phyloP scores from a whole-genome alignment of 2,797 vertebrate genomes.

The Saguinus oedipus region DNA sequence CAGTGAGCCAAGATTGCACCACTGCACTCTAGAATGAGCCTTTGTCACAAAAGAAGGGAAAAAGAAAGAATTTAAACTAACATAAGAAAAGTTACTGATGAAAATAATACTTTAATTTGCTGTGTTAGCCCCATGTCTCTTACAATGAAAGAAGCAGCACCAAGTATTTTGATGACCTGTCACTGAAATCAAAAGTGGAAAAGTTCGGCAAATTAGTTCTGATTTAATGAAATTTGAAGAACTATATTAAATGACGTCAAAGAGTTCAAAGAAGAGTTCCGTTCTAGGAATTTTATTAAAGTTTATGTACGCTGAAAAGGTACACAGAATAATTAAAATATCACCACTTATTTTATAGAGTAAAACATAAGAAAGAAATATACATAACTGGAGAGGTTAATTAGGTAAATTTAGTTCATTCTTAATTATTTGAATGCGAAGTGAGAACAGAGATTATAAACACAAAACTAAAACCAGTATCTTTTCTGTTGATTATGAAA shows the following conservation, averaged over 20 bases:
- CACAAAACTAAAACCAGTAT: neutral
- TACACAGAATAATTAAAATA: constrained; percentile 65
- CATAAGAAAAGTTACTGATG: neutral
- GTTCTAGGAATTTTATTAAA: constrained; percentile 57
- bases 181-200: constrained; percentile 20
- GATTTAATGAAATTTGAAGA: constrained; percentile 6
- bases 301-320: neutral
- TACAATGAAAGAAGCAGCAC: neutral
- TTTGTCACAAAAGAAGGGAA: no score
- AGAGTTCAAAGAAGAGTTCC: constrained; percentile 19
- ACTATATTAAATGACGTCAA: constrained; percentile 31
- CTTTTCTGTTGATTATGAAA: constrained; percentile 38
- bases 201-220: neutral
- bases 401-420: constrained; percentile 10
- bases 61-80: neutral
- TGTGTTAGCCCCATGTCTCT: neutral
- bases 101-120: neutral
- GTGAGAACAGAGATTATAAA: neutral
- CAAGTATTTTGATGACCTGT: constrained; percentile 23
- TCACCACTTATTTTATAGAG: constrained; percentile 34
- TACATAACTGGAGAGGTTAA: neutral
- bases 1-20: no score
- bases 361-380: constrained; percentile 17
- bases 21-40: no score
- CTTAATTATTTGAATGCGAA: constrained; percentile 57